A percentile compares a stretch with the other conserved stretches of the same genome.
These are phyloP conservation scores for Rhaphigaster nebulosa DNA, from an alignment of 2,888 invertebrate species.

Conservation along the genomic window DNA sequence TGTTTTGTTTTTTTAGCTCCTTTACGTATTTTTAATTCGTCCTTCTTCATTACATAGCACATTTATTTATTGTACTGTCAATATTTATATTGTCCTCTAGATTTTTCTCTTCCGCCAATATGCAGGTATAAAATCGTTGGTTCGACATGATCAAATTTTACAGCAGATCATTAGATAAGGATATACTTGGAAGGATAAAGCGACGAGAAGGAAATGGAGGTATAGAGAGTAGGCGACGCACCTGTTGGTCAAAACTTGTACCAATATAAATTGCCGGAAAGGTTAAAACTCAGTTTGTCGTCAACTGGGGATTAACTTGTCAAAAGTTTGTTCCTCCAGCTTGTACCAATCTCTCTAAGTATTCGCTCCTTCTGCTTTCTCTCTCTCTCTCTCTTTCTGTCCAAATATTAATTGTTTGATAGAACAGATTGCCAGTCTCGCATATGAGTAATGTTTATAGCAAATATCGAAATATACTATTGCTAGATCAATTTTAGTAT, in stretches of 20 bases:
- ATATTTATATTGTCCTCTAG: no score
- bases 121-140: no score
- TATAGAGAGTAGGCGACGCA: background rate
- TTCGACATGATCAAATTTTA: no score
- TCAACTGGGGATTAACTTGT: conserved; percentile 31
- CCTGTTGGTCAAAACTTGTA: background rate
- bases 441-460: no score
- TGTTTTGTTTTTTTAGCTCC: no score
- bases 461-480: no score
- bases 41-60: no score
- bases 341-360: background rate
- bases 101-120: no score
- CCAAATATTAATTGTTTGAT: background rate
- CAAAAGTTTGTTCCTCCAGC: background rate
- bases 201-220: background rate
- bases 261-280: background rate
- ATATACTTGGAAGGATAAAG: background rate
- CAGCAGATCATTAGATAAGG: background rate
- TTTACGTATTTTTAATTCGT: no score
- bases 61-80: no score
- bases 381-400: background rate
- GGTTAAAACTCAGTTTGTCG: conserved; percentile 30
- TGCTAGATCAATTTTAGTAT: no score
- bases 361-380: background rate
- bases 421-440: background rate